These are phyloP conservation scores for Carduelis carduelis DNA, from an alignment of 2,797 vertebrate species.

Conservation along the genomic window DNA sequence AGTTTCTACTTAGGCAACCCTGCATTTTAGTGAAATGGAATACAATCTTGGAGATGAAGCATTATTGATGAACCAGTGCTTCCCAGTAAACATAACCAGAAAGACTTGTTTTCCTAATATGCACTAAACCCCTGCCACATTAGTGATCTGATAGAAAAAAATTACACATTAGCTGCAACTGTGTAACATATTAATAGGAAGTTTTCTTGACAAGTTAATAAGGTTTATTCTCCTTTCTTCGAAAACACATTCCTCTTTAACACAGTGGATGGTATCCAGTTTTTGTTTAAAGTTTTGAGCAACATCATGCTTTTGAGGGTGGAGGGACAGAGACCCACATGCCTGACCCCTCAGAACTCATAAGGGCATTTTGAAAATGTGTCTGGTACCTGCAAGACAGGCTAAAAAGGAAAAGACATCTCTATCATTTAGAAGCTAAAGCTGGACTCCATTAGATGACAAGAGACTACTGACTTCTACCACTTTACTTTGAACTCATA, in stretches of 20 bases:
- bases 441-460: accelerated
- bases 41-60: not conserved
- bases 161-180: not conserved
- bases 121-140: not conserved
- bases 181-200: not conserved
- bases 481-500: not conserved
- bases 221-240: not conserved
- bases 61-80: not conserved
- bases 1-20: not conserved
- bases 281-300: not conserved
- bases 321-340: not conserved
- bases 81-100: not conserved
- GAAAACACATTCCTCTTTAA: not conserved
- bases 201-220: not conserved
- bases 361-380: not conserved
- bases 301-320: not conserved
- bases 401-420: not conserved
- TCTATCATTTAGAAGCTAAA: not conserved
- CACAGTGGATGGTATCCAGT: not conserved
- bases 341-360: not conserved
- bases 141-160: not conserved
- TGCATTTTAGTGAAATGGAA: not conserved
- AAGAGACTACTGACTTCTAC: not conserved
- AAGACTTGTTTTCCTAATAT: not conserved
- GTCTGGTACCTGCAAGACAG: not conserved